Evolutionary conservation across 2,797 vertebrate species (phyloP).

Genomic region (Galagoides demidoff): DNA sequence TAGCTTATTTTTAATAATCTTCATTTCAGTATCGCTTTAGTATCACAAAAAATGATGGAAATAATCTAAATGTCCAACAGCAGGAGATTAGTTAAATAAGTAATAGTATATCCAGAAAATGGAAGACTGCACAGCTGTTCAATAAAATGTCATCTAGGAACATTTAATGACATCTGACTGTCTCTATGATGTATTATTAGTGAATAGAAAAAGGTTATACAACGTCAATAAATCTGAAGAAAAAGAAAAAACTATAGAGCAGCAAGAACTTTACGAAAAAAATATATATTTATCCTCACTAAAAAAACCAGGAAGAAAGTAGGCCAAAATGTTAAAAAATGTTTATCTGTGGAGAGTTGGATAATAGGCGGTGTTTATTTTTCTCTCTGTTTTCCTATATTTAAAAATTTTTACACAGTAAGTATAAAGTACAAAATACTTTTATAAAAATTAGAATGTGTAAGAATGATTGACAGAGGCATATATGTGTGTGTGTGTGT

Average conservation of each 20-base stretch:
- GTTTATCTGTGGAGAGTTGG: not conserved
- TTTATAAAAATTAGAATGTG: not conserved
- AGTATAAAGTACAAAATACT: not conserved
- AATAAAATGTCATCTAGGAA: not conserved
- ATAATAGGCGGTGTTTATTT: not conserved
- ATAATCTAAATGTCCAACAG: constrained; percentile 7
- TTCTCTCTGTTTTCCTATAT: not conserved
- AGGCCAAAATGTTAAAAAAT: not conserved
- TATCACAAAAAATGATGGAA: not conserved
- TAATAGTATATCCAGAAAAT: not conserved
- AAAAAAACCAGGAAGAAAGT: not conserved
- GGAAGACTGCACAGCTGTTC: not conserved
- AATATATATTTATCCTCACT: not conserved
- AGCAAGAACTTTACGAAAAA: not conserved
- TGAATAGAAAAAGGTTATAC: not conserved
- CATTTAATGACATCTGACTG: not conserved
- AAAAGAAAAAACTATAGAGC: not conserved
- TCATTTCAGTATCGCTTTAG: constrained; percentile 4
- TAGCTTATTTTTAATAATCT: not conserved
- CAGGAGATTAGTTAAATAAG: not conserved
- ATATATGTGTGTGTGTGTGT: not conserved
- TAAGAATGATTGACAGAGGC: not conserved
- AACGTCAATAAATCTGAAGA: too few species aligned
- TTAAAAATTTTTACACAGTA: not conserved
- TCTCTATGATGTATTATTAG: not conserved